Conservation (phyloP, 2,888 invertebrate species). For the Archips crataeganus region DNA sequence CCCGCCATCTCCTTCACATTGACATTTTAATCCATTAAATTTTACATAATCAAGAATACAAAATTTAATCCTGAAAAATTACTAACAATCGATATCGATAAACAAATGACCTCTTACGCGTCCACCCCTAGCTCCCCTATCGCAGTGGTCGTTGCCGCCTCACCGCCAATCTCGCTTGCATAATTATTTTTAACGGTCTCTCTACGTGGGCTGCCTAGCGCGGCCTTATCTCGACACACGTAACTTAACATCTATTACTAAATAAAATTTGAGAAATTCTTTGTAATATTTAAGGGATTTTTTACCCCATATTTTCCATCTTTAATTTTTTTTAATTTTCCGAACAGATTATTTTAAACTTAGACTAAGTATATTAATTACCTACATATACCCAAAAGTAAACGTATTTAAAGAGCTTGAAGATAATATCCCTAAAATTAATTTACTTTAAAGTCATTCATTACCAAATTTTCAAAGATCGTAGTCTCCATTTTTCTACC, state of each 20-base stretch:
- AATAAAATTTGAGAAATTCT: constrained; percentile 15
- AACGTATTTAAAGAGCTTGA: no score
- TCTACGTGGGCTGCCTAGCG: constrained; percentile 41
- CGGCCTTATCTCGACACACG: constrained; percentile 34
- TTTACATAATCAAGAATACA: no score
- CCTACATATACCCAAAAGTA: no score
- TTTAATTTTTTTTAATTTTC: background rate
- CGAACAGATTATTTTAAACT: no score
- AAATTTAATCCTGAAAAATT: background rate
- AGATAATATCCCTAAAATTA: no score
- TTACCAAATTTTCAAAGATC: no score
- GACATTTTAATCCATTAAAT: no score
- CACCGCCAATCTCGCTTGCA: constrained; percentile 63
- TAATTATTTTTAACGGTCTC: constrained; percentile 72
- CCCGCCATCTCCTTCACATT: no score
- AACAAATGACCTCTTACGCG: constrained; percentile 68
- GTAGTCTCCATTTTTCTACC: no score
- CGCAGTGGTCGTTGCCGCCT: constrained; percentile 42
- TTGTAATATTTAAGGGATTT: background rate
- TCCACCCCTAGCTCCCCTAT: constrained; percentile 38
- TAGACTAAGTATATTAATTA: no score
- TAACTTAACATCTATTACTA: constrained; percentile 36
- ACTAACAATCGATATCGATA: constrained; percentile 65
- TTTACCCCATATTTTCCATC: background rate
- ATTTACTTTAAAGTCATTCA: no score